A percentile compares a stretch with the other conserved stretches of the same genome.
phyloP scores from a whole-genome alignment of 2,113 vertebrate genomes.

The Rutilus rutilus region DNA sequence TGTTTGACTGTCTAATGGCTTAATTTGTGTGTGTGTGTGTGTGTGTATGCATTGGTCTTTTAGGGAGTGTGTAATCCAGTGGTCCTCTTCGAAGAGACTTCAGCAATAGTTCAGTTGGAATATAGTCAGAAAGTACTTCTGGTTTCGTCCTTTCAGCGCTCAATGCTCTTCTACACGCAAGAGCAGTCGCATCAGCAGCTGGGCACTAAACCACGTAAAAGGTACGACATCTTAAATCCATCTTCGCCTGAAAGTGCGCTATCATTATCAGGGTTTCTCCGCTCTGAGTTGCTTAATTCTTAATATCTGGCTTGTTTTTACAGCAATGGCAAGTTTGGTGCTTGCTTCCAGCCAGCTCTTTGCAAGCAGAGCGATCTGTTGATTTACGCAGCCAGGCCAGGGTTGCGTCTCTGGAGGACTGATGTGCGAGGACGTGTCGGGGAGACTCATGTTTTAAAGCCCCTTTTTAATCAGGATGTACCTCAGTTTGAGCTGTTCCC shows the following conservation, averaged over 20 bases:
- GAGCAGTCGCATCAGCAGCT: conserved; percentile 85
- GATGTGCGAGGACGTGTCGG: conserved; percentile 88
- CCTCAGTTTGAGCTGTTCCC: conserved; percentile 90
- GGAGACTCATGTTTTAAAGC: conserved; percentile 87
- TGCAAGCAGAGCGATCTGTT: conserved; percentile 94
- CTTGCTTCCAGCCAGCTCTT: conserved; percentile 93
- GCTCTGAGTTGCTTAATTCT: neutral
- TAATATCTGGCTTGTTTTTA: conserved; percentile 24
- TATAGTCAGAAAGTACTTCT: conserved; percentile 93
- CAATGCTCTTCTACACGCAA: conserved; percentile 90
- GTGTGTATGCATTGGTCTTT: conserved; percentile 36
- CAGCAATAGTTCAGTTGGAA: conserved; percentile 91
- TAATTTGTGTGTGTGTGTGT: conserved; percentile 15
- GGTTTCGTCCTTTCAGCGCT: conserved; percentile 87
- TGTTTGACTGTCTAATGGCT: neutral
- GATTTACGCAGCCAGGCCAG: conserved; percentile 88
- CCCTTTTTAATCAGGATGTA: conserved; percentile 83
- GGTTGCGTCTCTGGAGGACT: conserved; percentile 92
- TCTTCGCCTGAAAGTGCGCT: neutral
- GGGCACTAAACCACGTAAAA: conserved; percentile 89
- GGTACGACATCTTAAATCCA: conserved; percentile 68
- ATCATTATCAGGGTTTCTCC: neutral
- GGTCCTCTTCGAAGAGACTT: conserved; percentile 86
- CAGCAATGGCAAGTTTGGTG: conserved; percentile 93
- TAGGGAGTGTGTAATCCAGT: conserved; percentile 89